Percentiles rank a stretch among this genome's conserved stretches.
phyloP scores from a whole-genome alignment of 2,888 invertebrate genomes.

The Branchipolynoe longqiensis region DNA sequence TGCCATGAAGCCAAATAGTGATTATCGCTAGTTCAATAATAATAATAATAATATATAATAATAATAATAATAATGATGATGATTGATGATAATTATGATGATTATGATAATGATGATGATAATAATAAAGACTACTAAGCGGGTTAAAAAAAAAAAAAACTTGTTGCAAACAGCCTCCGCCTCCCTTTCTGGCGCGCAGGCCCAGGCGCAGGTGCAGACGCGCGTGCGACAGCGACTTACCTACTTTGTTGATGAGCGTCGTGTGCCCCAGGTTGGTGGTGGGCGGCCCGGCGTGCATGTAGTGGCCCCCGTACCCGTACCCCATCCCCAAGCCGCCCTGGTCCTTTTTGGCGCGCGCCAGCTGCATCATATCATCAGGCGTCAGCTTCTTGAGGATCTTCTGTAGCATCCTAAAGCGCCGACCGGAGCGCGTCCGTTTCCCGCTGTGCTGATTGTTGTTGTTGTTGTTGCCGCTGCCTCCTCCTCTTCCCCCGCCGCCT shows the following conservation, averaged over 20 bases:
- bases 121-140: too few relatives aligned
- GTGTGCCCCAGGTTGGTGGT: neutral
- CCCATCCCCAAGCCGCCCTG: neutral
- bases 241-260: constrained; percentile 17
- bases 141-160: too few relatives aligned
- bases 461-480: neutral
- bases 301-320: neutral
- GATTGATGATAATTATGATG: too few relatives aligned
- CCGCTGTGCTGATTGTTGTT: neutral
- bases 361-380: constrained; percentile 27
- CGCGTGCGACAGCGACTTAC: neutral
- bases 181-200: too few relatives aligned
- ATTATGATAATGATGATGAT: too few relatives aligned
- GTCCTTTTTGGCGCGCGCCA: constrained; percentile 29
- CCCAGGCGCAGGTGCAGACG: too few relatives aligned
- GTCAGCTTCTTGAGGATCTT: constrained; percentile 43
- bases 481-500: neutral
- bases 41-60: too few relatives aligned
- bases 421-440: neutral
- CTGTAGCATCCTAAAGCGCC: constrained; percentile 43
- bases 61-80: too few relatives aligned
- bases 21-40: too few relatives aligned
- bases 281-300: neutral
- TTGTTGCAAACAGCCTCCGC: too few relatives aligned
- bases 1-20: too few relatives aligned